A percentile compares a stretch with the other conserved stretches of the same genome.
phyloP scores from a whole-genome alignment of 2,113 vertebrate genomes.

The Megaleporinus macrocephalus region DNA sequence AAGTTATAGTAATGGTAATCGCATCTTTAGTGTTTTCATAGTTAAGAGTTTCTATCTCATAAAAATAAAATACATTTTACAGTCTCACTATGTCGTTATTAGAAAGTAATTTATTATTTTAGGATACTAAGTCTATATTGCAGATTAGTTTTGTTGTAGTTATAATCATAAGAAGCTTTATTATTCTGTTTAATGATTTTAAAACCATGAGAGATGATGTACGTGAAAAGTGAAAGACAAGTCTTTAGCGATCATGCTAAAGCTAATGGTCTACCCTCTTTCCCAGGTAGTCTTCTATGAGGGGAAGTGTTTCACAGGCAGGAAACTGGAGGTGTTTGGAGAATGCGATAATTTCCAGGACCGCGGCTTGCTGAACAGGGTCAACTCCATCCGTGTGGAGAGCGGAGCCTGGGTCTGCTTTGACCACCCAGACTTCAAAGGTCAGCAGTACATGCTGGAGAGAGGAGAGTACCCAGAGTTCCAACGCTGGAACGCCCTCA shows the following conservation, averaged over 20 bases:
- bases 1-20: too few species aligned
- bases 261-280: neutral
- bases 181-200: too few species aligned
- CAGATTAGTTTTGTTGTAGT: too few species aligned
- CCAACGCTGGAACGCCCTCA: conserved; percentile 88
- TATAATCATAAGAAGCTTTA: too few species aligned
- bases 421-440: conserved; percentile 86
- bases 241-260: neutral
- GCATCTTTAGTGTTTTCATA: too few species aligned
- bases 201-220: too few species aligned
- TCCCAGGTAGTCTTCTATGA: conserved; percentile 87
- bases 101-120: too few species aligned
- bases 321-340: conserved; percentile 86
- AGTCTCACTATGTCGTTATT: too few species aligned
- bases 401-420: conserved; percentile 91
- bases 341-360: conserved; percentile 93
- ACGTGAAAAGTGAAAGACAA: neutral
- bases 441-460: conserved; percentile 91
- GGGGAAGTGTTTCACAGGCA: conserved; percentile 88
- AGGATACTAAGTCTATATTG: too few species aligned
- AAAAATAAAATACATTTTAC: too few species aligned
- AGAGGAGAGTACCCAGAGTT: conserved; percentile 87
- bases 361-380: conserved; percentile 87
- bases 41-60: too few species aligned
- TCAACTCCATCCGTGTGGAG: conserved; percentile 89